Evolutionary conservation across 92 coral and sea anemone genomes (phyloP), one percentile per base, ranked within the genome.

Genomic region (Blastomussa wellsi): DNA sequence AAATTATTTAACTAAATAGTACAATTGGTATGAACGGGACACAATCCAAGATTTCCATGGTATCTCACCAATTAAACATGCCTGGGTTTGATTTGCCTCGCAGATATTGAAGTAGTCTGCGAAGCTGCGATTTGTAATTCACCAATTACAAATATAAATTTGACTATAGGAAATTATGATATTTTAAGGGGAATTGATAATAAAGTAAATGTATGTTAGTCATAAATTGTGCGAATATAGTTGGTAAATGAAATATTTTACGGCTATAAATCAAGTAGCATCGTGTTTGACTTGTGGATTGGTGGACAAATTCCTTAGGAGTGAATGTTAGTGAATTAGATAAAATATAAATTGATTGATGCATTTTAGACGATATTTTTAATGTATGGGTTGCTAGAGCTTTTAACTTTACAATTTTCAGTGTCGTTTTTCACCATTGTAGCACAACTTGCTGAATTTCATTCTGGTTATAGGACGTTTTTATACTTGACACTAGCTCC

Each of bases 361-460:
- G 75, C 24, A 80, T 78, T n/a, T 57, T 9, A 78, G 70, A 37
- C 82, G 22, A 78, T 78, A 64, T 16, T 41, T 70, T 70, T 37
- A 70, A 22, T 70, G 75, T 16, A 70, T 16, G 44, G 75, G 35
- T 69, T 36, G n/a, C 15, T 32, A 35, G 44, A 69, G 10, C 28
- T 38, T 70, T 38, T 70, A 44, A 3, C 75, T 20, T 8, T 36
- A 5, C 48, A 17, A 16, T 37, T 2, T 33, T 10, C 11, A 19
- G 8, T 62, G 14, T 62, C 68, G 26, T 5, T 26, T 9, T 8
- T 62, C 1, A 28, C 28, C 2, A 10, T 7, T 13, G 75, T 17
- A 70, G 44, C 13, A 69, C 28, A 70, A 36, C 26, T 35, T 37
- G 48, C 75, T 7, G 48, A 70, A 70, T 17, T 70, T 6, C 16